Evolutionary conservation across 2,113 vertebrate genomes (phyloP).

Genomic region (Sprattus sprattus): DNA sequence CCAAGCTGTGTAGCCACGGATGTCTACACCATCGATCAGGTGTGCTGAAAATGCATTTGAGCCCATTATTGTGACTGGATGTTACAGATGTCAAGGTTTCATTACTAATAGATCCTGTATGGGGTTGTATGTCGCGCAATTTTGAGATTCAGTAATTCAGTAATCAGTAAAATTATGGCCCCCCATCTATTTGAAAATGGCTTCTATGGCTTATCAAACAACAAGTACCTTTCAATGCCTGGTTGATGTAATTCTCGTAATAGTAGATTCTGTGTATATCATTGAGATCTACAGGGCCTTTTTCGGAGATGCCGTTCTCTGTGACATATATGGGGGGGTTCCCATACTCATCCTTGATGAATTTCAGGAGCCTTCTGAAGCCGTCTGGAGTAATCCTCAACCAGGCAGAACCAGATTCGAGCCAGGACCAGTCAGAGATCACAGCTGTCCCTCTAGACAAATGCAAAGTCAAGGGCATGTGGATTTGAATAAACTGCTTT

Average conservation of each 20-base stretch:
- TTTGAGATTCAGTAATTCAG: too few species aligned
- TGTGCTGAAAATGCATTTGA: conserved; percentile 60
- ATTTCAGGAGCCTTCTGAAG: conserved; percentile 85
- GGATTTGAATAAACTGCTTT: too few species aligned
- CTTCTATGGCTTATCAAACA: too few species aligned
- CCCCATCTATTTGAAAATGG: too few species aligned
- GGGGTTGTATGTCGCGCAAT: too few species aligned
- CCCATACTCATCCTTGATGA: conserved; percentile 87
- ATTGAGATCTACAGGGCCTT: conserved; percentile 71
- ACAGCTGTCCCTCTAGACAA: conserved; percentile 77
- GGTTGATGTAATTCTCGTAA: conserved; percentile 82
- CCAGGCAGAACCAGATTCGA: conserved; percentile 84
- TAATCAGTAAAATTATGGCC: too few species aligned
- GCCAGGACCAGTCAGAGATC: conserved; percentile 80
- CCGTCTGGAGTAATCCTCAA: conserved; percentile 88
- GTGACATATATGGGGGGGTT: conserved; percentile 86
- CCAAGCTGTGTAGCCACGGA: conserved; percentile 88
- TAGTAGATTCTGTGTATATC: conserved; percentile 80
- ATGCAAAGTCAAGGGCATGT: not conserved
- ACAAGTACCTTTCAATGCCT: conserved; percentile 84
- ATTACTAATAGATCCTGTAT: too few species aligned
- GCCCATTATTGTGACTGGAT: not conserved
- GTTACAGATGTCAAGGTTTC: too few species aligned
- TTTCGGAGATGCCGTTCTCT: conserved; percentile 89
- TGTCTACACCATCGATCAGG: conserved; percentile 72